Conservation (phyloP, 1,140 invertebrate genomes). For the Ceratina calcarata region DNA sequence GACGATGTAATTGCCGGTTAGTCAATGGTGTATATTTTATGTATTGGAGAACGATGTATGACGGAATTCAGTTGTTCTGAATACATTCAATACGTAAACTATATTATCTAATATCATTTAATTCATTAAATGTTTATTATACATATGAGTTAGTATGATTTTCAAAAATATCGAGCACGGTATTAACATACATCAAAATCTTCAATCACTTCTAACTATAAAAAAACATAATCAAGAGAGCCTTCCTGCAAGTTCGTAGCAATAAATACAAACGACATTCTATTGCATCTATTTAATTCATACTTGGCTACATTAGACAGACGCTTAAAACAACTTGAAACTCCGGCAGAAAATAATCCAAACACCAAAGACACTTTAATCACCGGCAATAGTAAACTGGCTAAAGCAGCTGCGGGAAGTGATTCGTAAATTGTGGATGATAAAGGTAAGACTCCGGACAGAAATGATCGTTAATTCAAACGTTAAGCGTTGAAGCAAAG, state of each 20-base stretch:
- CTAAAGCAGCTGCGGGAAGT: background rate
- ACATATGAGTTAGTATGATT: background rate
- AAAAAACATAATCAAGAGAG: no score
- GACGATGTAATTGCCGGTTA: background rate
- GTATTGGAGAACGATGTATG: background rate
- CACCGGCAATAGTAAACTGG: slow-evolving; percentile 4
- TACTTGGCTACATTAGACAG: background rate
- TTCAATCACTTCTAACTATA: background rate
- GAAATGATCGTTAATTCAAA: slow-evolving; percentile 61
- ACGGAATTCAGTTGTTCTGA: background rate
- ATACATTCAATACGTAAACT: background rate
- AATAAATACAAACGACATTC: no score
- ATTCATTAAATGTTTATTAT: background rate
- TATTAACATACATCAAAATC: background rate
- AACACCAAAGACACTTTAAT: slow-evolving; percentile 6
- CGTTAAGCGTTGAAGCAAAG: slow-evolving; percentile 61
- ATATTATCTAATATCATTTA: no score
- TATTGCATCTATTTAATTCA: background rate
- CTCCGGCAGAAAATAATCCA: background rate
- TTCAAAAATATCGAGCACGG: no score
- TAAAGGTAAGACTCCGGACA: slow-evolving; percentile 36
- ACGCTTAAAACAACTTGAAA: background rate
- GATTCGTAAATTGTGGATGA: slow-evolving; percentile 18
- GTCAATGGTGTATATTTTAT: background rate
- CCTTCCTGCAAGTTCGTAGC: background rate